A percentile compares a stretch with the other conserved stretches of the same genome.
Conservation (phyloP, 2,888 invertebrate species). For the Chalcis sispes region DNA sequence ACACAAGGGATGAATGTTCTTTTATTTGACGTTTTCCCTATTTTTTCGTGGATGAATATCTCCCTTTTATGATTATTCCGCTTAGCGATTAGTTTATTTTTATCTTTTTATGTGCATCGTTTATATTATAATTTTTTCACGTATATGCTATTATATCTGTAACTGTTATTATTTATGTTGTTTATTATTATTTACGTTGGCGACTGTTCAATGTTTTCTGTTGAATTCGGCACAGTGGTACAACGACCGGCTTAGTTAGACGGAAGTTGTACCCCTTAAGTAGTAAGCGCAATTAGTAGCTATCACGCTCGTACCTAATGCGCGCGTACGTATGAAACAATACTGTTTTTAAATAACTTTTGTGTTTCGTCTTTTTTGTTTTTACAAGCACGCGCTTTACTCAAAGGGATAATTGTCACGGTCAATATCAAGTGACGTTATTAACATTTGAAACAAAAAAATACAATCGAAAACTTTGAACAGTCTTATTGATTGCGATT, state of each 20-base stretch:
- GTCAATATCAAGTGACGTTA: too few relatives aligned
- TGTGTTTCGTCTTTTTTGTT: background rate
- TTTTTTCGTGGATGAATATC: background rate
- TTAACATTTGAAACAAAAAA: too few relatives aligned
- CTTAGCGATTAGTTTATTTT: background rate
- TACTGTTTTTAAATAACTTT: background rate
- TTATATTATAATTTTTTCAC: conserved; percentile 11
- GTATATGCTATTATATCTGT: background rate
- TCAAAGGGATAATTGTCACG: background rate
- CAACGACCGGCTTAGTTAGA: background rate
- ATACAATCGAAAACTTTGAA: conserved; percentile 10
- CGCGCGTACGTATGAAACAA: background rate
- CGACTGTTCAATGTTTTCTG: background rate
- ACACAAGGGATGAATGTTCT: background rate
- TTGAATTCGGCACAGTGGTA: conserved; percentile 1
- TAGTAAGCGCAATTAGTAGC: background rate
- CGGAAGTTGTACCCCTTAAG: background rate
- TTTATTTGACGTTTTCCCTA: background rate
- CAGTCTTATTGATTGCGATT: background rate
- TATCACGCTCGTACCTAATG: background rate
- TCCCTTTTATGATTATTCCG: background rate
- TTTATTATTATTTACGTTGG: conserved; percentile 16
- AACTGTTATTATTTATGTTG: conserved; percentile 12
- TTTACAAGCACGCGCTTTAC: background rate
- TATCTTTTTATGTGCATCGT: conserved; percentile 22